These are phyloP conservation scores for Patella depressa DNA, from an alignment of 2,888 invertebrate genomes.

Conservation along the genomic window DNA sequence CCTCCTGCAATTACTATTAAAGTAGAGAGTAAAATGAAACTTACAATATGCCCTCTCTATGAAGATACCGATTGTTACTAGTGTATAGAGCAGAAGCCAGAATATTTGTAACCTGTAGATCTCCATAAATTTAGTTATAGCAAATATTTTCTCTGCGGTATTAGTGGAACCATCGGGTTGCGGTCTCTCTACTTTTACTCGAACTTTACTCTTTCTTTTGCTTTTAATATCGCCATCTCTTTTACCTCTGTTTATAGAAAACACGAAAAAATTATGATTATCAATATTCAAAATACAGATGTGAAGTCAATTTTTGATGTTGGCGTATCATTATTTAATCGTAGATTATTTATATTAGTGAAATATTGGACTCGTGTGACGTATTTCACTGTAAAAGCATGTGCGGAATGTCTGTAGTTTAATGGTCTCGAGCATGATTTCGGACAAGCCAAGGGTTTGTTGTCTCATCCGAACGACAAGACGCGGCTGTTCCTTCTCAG, in stretches of 20 bases:
- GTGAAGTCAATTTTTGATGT: not conserved
- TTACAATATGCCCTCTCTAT: conserved; percentile 70
- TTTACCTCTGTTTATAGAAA: not conserved
- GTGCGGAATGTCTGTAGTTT: too few relatives aligned
- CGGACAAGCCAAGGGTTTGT: too few relatives aligned
- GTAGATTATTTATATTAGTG: too few relatives aligned
- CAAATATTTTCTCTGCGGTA: conserved; percentile 8
- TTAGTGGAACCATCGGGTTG: not conserved
- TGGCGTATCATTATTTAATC: too few relatives aligned
- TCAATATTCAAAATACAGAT: not conserved
- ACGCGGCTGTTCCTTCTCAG: too few relatives aligned
- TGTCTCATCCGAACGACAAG: too few relatives aligned
- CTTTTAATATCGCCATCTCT: not conserved
- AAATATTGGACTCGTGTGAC: too few relatives aligned
- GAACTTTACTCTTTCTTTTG: conserved; percentile 11
- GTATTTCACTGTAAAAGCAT: too few relatives aligned
- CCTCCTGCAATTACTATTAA: too few relatives aligned
- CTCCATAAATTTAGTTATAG: conserved; percentile 70
- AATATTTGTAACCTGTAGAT: conserved; percentile 75
- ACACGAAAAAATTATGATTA: not conserved
- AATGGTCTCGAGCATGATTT: too few relatives aligned
- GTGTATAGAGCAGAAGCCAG: conserved; percentile 75
- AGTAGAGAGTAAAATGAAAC: conserved; percentile 18
- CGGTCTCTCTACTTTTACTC: not conserved
- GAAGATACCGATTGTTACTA: conserved; percentile 75